phyloP scores from a whole-genome alignment of 2,888 invertebrate species.

The Oscheius onirici region DNA sequence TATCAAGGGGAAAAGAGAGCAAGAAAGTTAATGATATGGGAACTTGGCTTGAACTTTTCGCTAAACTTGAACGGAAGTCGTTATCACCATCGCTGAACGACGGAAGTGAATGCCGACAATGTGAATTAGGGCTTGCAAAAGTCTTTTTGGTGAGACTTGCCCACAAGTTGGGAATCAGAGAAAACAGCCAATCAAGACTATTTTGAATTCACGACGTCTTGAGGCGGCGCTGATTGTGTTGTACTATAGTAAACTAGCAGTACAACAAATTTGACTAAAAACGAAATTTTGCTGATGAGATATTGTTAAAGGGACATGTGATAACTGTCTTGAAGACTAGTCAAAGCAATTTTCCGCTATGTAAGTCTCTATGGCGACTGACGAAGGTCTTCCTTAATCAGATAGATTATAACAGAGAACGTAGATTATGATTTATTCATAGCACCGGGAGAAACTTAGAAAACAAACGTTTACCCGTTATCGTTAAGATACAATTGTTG shows the following conservation, averaged over 20 bases:
- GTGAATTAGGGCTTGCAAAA: too few species aligned
- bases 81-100: too few species aligned
- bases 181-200: too few species aligned
- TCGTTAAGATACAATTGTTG: not conserved
- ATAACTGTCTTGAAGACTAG: not conserved
- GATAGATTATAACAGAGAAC: not conserved
- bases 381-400: slow-evolving; percentile 15
- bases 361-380: slow-evolving; percentile 25
- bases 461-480: not conserved
- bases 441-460: slow-evolving; percentile 12
- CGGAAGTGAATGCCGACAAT: too few species aligned
- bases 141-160: too few species aligned
- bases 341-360: slow-evolving; percentile 20
- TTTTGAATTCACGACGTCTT: too few species aligned
- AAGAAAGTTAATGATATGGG: not conserved
- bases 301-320: not conserved
- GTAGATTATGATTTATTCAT: not conserved
- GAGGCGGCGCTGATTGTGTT: too few species aligned
- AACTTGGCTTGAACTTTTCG: too few species aligned
- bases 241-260: too few species aligned
- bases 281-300: not conserved
- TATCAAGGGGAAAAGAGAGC: slow-evolving; percentile 4
- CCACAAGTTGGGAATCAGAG: too few species aligned
- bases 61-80: too few species aligned
- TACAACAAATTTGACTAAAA: too few species aligned